Base-by-base conservation (phyloP, 2,113 vertebrate genomes). In the Alectura lathami region DNA sequence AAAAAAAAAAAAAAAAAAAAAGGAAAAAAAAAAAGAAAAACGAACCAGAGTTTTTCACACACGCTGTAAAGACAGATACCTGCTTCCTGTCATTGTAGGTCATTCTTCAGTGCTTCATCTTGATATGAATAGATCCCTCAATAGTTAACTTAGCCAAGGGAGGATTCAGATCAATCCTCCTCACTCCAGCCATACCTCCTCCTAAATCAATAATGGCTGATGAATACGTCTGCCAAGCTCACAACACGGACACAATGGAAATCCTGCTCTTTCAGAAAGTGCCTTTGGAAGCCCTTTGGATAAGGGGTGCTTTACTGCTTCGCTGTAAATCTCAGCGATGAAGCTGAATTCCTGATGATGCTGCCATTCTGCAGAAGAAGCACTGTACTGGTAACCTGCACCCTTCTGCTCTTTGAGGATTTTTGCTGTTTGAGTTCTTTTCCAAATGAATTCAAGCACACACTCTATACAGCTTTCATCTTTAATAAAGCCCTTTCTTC, bases 151-250 rank as follows among this genome's bases (percentile, higher is more conserved):
- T 40, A 83, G 86, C 76, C 80, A 47, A 70, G 80, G 79, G 76
- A 81, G 94, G n/a, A 50, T 78, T 94, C 68, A 77, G 83, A 92
- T 95, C 94, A 95, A 92, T 96, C 83, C 88, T 93, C 67, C 88
- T 73, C 86, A 30, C 68, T 77, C 22, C 86, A 92, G 75, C 83
- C 90, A 43, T 74, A 64, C 68, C 88, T 90, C 67, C 86, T 50
- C 59, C 80, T 75, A 47, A 50, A 93, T 95, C 96, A 92, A 93
- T 96, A 90, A 22, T n/a, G 83, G 76, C 88, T 96, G 92, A 95
- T 92, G 94, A 88, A 94, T 93, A 18, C 78, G 68, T 62, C 72
- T 93, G 90, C 62, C 91, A 83, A 34, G 79, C 85, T 84, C 73
- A 32, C 7, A 77, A 51, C 90, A 70, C 54, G 76, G 93, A 17